A percentile compares a stretch with the other conserved stretches of the same genome.
phyloP scores from a whole-genome alignment of 2,888 invertebrate genomes.

The Meliscaeva auricollis region DNA sequence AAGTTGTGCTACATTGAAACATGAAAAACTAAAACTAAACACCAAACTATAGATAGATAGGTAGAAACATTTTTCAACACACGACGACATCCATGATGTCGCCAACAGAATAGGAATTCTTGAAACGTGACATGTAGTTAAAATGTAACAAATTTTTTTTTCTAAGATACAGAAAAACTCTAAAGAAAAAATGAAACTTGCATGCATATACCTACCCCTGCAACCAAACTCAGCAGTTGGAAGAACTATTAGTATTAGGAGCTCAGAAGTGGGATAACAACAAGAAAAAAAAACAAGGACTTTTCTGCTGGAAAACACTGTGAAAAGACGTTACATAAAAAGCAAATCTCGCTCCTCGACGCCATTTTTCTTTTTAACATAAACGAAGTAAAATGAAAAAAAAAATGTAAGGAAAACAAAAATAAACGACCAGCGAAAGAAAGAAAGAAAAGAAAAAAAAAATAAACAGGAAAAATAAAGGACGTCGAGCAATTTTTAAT shows the following conservation, averaged over 20 bases:
- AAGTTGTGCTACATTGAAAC: conserved; percentile 10
- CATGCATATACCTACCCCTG: neutral
- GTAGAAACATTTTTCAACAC: neutral
- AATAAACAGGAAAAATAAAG: conserved; percentile 30
- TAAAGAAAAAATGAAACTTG: conserved; percentile 9
- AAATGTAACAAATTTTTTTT: conserved; percentile 57
- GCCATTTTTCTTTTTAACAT: conserved; percentile 72
- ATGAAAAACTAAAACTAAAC: conserved; percentile 66
- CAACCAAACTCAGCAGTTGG: neutral
- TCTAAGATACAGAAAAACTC: neutral
- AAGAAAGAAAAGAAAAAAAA: neutral
- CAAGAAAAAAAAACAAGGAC: conserved; percentile 25
- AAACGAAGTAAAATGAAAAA: conserved; percentile 33
- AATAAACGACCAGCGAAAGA: neutral
- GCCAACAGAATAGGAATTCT: conserved; percentile 37
- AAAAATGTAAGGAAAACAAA: conserved; percentile 13
- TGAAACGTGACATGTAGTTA: conserved; percentile 69
- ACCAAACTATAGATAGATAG: conserved; percentile 4
- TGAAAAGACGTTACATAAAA: conserved; percentile 74
- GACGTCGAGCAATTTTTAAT: conserved; percentile 65
- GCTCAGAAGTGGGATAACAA: conserved; percentile 14
- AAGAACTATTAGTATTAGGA: conserved; percentile 18
- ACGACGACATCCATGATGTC: neutral
- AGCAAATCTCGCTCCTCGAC: conserved; percentile 74
- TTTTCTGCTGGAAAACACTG: conserved; percentile 59